phyloP scores from a whole-genome alignment of 2,888 invertebrate species.

The Drosophila trichaetosa region DNA sequence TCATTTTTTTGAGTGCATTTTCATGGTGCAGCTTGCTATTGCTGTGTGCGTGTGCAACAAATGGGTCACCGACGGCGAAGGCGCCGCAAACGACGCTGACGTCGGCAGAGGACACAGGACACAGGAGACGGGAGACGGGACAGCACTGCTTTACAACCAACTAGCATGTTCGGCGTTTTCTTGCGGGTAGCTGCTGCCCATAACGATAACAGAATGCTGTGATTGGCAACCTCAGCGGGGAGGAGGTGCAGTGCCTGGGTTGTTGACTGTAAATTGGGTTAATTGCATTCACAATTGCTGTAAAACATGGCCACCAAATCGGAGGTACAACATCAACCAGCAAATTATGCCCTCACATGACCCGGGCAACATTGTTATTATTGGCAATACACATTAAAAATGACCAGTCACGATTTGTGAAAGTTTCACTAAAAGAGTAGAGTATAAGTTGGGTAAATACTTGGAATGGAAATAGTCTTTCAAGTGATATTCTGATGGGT shows the following conservation, averaged over 20 bases:
- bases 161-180: slow-evolving; percentile 46
- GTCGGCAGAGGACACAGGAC: slow-evolving; percentile 8
- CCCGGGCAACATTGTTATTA: slow-evolving; percentile 42
- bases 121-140: neutral
- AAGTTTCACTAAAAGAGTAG: no score
- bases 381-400: slow-evolving; percentile 21
- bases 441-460: neutral
- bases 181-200: slow-evolving; percentile 35
- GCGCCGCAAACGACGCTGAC: neutral
- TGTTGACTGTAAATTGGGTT: slow-evolving; percentile 62
- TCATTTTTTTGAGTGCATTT: slow-evolving; percentile 4
- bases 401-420: slow-evolving; percentile 6
- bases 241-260: slow-evolving; percentile 2
- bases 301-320: slow-evolving; percentile 33
- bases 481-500: neutral
- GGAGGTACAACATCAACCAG: slow-evolving; percentile 20
- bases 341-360: slow-evolving; percentile 34
- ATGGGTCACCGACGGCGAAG: slow-evolving; percentile 66
- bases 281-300: slow-evolving; percentile 51
- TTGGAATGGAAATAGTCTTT: neutral
- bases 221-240: slow-evolving; percentile 46
- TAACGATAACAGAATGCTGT: slow-evolving; percentile 68
- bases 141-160: slow-evolving; percentile 15
- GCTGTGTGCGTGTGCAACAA: slow-evolving; percentile 44
- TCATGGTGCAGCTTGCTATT: neutral